Evolutionary conservation across 2,797 vertebrate genomes (phyloP).

Genomic region (Squalus acanthias): DNA sequence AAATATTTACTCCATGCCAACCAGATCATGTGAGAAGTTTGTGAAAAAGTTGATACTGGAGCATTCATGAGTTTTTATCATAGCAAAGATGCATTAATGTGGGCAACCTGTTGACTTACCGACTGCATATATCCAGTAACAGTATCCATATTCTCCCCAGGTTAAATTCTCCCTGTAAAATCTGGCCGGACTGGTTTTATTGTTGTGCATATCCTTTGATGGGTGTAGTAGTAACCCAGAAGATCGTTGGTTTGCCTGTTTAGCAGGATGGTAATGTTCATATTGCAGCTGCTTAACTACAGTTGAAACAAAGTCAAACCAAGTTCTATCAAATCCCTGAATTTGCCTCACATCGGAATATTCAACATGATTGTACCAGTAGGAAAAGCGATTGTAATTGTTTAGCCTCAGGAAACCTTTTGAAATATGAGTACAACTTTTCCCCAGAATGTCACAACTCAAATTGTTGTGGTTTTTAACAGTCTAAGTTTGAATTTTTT

Average conservation of each 20-base stretch:
- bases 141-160: neutral
- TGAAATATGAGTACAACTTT: neutral
- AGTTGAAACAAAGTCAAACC: neutral
- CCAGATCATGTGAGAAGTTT: neutral
- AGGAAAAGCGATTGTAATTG: neutral
- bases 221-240: neutral
- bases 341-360: neutral
- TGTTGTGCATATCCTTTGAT: neutral
- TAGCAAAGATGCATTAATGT: neutral
- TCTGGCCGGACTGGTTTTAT: neutral
- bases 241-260: neutral
- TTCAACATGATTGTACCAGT: neutral
- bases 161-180: neutral
- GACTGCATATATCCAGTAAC: neutral
- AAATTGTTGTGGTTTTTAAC: conserved; percentile 3
- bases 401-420: neutral
- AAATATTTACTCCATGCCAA: neutral
- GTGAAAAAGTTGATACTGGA: neutral
- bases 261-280: neutral
- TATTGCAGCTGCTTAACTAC: neutral
- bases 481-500: neutral
- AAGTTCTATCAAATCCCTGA: neutral
- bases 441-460: neutral
- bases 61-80: neutral
- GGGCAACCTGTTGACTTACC: neutral